Conservation (phyloP, 2,888 invertebrate genomes). For the Troilus luridus region DNA sequence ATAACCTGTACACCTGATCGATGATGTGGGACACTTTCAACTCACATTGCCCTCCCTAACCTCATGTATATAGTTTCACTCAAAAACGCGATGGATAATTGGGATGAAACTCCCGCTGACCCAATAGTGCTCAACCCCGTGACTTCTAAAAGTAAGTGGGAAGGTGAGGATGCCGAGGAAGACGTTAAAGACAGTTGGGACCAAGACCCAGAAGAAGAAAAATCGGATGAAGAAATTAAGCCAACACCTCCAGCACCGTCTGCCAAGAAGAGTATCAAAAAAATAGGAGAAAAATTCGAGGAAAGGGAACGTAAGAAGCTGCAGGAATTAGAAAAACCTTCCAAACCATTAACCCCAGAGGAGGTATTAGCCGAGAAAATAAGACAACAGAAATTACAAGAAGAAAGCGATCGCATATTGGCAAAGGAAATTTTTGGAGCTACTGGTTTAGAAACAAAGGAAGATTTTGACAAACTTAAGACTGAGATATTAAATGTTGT, state of each 20-base stretch:
- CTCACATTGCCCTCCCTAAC: slow-evolving; percentile 57
- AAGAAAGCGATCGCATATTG: slow-evolving; percentile 81
- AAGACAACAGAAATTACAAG: slow-evolving; percentile 84
- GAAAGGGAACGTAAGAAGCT: slow-evolving; percentile 77
- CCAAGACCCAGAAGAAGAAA: slow-evolving; percentile 85
- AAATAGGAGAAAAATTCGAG: slow-evolving; percentile 84
- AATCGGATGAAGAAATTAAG: slow-evolving; percentile 80
- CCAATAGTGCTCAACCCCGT: slow-evolving; percentile 50
- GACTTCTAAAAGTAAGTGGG: slow-evolving; percentile 73
- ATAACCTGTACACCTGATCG: slow-evolving; percentile 37
- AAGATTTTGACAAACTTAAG: slow-evolving; percentile 66
- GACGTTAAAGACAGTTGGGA: slow-evolving; percentile 97
- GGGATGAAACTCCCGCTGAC: slow-evolving; percentile 57
- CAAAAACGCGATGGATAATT: slow-evolving; percentile 55
- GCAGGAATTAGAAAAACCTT: neutral
- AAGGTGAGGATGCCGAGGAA: slow-evolving; percentile 90
- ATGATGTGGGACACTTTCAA: slow-evolving; percentile 44
- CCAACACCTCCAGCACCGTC: slow-evolving; percentile 74
- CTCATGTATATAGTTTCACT: slow-evolving; percentile 55
- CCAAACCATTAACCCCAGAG: slow-evolving; percentile 77
- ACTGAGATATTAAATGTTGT: slow-evolving; percentile 66
- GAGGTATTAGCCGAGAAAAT: slow-evolving; percentile 83
- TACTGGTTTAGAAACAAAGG: slow-evolving; percentile 64
- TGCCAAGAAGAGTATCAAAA: slow-evolving; percentile 81
- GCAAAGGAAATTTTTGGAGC: slow-evolving; percentile 66